Evolutionary conservation across 1,140 invertebrate genomes (phyloP).

Genomic region (Cyclargus thomasi): DNA sequence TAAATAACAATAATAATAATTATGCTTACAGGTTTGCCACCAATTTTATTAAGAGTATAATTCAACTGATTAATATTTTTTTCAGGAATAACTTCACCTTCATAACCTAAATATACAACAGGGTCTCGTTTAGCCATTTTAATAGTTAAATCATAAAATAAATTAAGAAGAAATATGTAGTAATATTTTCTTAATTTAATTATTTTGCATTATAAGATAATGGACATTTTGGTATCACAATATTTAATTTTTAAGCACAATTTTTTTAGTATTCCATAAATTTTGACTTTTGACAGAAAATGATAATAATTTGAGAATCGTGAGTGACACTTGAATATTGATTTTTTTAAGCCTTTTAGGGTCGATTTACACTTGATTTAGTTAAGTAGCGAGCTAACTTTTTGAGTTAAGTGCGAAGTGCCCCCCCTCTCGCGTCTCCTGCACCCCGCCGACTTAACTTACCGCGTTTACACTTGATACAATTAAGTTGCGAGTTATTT

Average conservation of each 20-base stretch:
- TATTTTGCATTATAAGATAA: background rate
- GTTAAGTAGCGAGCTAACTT: too few species aligned
- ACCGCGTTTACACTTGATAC: too few species aligned
- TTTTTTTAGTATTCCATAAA: background rate
- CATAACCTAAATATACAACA: slow-evolving; percentile 59
- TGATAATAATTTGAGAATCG: background rate
- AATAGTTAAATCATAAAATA: background rate
- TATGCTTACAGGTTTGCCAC: slow-evolving; percentile 52
- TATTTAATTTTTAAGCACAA: background rate
- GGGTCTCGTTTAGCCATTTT: slow-evolving; percentile 51
- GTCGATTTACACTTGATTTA: too few species aligned
- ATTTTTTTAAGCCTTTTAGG: slow-evolving; percentile 8
- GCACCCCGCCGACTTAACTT: too few species aligned
- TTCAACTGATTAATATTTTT: slow-evolving; percentile 43
- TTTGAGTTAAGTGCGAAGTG: too few species aligned
- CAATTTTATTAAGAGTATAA: slow-evolving; percentile 61
- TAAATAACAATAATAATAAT: slow-evolving; percentile 2
- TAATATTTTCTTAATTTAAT: background rate
- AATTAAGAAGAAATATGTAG: background rate
- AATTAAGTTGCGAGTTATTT: too few species aligned
- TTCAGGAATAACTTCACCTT: slow-evolving; percentile 51
- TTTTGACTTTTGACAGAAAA: background rate
- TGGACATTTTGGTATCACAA: background rate
- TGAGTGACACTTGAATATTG: background rate
- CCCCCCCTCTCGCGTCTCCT: too few species aligned